phyloP scores from a whole-genome alignment of 2,113 vertebrate genomes.

The Hypanus sabinus region DNA sequence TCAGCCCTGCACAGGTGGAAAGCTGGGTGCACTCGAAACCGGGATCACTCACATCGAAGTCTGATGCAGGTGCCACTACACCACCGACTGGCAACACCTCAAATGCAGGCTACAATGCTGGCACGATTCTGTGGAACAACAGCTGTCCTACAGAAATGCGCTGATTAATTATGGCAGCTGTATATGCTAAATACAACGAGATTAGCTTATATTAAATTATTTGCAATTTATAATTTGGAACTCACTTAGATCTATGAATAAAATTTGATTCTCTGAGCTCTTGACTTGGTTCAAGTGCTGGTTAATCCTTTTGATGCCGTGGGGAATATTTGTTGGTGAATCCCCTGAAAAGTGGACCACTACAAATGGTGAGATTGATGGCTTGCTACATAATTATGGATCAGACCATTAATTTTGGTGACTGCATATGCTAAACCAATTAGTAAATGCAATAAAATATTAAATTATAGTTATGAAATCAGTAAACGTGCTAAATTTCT shows the following conservation, averaged over 20 bases:
- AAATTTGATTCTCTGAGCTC: background rate
- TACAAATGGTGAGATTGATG: background rate
- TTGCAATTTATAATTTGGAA: background rate
- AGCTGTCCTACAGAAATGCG: background rate
- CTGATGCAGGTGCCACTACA: no score
- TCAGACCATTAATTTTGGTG: background rate
- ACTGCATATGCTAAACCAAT: background rate
- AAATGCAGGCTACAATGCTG: background rate
- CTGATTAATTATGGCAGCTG: no score
- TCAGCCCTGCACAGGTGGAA: no score
- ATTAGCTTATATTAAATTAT: no score
- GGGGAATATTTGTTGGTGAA: background rate
- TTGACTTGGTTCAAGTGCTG: background rate
- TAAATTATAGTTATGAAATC: no score
- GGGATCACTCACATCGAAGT: no score
- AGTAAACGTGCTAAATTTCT: background rate
- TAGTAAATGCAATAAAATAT: no score
- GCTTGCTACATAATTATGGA: background rate
- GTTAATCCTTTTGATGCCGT: background rate
- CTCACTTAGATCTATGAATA: background rate
- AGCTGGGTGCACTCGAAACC: no score
- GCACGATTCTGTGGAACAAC: background rate
- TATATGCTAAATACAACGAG: no score
- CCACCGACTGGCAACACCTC: no score
- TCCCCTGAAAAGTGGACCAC: background rate